These are phyloP conservation scores for Pseudanteris insignis DNA, from an alignment of 2,888 invertebrate species.

Conservation along the genomic window DNA sequence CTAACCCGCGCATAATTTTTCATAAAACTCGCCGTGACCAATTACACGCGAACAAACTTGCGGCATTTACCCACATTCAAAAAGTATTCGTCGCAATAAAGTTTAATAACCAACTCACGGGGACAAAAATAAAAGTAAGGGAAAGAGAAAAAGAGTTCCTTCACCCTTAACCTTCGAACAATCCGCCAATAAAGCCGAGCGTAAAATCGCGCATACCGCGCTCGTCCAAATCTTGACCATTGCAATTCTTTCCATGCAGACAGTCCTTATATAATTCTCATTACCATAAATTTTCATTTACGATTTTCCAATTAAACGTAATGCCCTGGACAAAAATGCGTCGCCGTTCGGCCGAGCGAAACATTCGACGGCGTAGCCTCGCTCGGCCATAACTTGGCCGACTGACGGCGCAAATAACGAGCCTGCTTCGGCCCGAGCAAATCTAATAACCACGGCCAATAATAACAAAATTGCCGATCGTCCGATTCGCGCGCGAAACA, in stretches of 20 bases:
- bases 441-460: conserved; percentile 13
- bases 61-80: conserved; percentile 6
- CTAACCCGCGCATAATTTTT: too few species aligned
- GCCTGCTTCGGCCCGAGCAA: too few species aligned
- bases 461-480: conserved; percentile 32
- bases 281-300: conserved; percentile 38
- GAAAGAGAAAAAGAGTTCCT: conserved; percentile 2
- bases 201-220: conserved; percentile 8
- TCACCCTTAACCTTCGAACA: conserved; percentile 36
- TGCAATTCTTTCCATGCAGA: conserved; percentile 9
- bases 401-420: too few species aligned
- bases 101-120: conserved; percentile 17
- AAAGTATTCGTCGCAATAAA: conserved; percentile 16
- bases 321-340: conserved; percentile 12
- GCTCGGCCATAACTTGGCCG: too few species aligned
- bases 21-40: too few species aligned
- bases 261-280: conserved; percentile 31
- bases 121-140: not conserved
- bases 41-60: too few species aligned
- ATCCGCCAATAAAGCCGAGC: conserved; percentile 21
- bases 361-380: too few species aligned
- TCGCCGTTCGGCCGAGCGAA: conserved; percentile 3
- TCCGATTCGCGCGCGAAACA: conserved; percentile 27
- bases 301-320: conserved; percentile 39
- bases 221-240: conserved; percentile 14